phyloP scores from a whole-genome alignment of 2,113 vertebrate genomes.

The Sebastes schlegelii region DNA sequence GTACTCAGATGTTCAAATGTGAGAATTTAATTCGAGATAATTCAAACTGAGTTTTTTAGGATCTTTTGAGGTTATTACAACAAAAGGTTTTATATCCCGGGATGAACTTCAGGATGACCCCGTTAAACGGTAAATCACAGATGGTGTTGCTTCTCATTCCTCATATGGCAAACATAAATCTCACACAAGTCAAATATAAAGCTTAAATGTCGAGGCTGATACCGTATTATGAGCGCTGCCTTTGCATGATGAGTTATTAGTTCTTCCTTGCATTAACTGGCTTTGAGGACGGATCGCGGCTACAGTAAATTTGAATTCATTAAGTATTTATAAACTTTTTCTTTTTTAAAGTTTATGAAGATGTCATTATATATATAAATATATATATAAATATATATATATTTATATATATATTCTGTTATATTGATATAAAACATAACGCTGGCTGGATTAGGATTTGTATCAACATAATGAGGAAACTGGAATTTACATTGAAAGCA shows the following conservation, averaged over 20 bases:
- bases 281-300: neutral
- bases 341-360: neutral
- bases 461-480: neutral
- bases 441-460: neutral
- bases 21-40: slow-evolving; percentile 3
- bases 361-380: neutral
- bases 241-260: slow-evolving; percentile 6
- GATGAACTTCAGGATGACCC: slow-evolving; percentile 10
- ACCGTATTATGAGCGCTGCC: slow-evolving; percentile 2
- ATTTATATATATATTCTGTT: too few species aligned
- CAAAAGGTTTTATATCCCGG: neutral
- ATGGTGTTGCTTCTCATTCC: slow-evolving; percentile 16
- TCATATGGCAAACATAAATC: slow-evolving; percentile 9
- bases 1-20: neutral
- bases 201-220: neutral
- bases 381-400: too few species aligned
- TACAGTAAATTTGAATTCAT: neutral
- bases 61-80: neutral
- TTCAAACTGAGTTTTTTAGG: neutral
- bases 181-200: slow-evolving; percentile 18
- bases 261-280: neutral
- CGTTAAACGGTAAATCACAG: slow-evolving; percentile 13
- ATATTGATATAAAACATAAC: neutral
- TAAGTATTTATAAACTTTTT: neutral
- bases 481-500: neutral